Conservation (phyloP, 2,797 vertebrate genomes). For the Chelon labrosus region DNA sequence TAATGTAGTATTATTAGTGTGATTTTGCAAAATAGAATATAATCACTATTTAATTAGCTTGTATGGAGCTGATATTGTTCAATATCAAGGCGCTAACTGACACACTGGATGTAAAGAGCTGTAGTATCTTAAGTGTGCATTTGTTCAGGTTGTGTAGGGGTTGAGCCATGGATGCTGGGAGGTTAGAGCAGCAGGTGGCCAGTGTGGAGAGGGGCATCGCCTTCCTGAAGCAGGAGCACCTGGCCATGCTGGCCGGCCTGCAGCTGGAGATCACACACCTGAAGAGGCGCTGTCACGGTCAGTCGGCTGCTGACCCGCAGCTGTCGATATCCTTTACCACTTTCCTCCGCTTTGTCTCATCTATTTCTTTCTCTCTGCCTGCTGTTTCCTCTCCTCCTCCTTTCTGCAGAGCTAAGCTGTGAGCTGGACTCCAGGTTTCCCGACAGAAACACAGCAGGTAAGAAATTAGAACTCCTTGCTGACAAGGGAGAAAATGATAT, state of each 20-base stretch:
- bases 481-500: constrained; percentile 11
- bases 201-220: constrained; percentile 92
- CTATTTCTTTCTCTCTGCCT: background rate
- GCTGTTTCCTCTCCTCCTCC: constrained; percentile 1
- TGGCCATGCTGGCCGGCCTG: constrained; percentile 90
- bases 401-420: constrained; percentile 89
- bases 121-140: constrained; percentile 11
- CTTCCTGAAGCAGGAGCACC: constrained; percentile 95
- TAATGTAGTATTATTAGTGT: background rate
- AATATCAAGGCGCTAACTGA: background rate
- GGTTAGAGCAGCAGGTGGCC: constrained; percentile 95
- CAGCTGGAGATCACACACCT: constrained; percentile 93
- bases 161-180: constrained; percentile 89
- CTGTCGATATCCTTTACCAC: background rate
- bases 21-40: background rate
- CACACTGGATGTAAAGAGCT: background rate
- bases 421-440: constrained; percentile 92
- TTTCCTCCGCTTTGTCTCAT: background rate
- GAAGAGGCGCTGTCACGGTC: constrained; percentile 94
- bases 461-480: constrained; percentile 45
- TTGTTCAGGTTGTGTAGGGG: constrained; percentile 54
- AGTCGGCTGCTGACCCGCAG: constrained; percentile 42
- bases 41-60: background rate
- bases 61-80: background rate
- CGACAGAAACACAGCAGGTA: constrained; percentile 90